Base-by-base conservation (phyloP, 1,140 invertebrate genomes). In the Scaptodrosophila lebanonensis region DNA sequence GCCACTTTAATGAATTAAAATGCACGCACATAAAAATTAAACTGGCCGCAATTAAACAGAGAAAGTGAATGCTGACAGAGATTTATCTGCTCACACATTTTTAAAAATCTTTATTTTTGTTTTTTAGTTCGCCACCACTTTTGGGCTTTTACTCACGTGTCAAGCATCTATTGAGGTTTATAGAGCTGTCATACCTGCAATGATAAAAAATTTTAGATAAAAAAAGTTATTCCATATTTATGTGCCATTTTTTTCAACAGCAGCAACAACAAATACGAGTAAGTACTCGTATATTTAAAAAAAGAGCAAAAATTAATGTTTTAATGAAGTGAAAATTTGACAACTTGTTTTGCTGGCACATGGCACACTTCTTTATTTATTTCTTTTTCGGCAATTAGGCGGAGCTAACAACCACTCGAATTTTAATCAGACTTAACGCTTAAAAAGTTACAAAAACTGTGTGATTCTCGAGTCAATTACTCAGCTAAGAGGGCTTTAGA, bases 61-160 rank as follows among this genome's bases (percentile, higher is more conserved):
- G 73, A 79, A 79, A 79, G 73, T 79, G 68, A 76, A 76, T 66
- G 30, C 56, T 53, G 27, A 38, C 18, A 65, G 44, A 73, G 56
- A 73, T 59, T 65, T 52, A 79, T 79, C 68, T 77, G 18, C n/a
- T 38, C 7, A 40, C n/a, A 29, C 2, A 12, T 1, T 8, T n/a
- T 16, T n/a, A 9, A 2, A 50, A 25, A 11, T 40, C 6, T 25
- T 25, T 25, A 25, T 22, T 16, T 9, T 20, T 16, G 3, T 15
- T 27, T 20, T 15, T 22, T 47, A 56, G 29, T 56, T 44, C 45
- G 16, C 15, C 35, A 27, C 22, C 35, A 53, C 44, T 70, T 56
- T 22, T 20, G 25, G 57, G 67, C 68, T 79, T 79, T 73, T 82
- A 79, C 73, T 79, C 73, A 82, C 73, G 73, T 77, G 73, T 60